These are phyloP conservation scores for Zaprionus ghesquierei DNA, from an alignment of 1,140 invertebrate species.

Conservation along the genomic window DNA sequence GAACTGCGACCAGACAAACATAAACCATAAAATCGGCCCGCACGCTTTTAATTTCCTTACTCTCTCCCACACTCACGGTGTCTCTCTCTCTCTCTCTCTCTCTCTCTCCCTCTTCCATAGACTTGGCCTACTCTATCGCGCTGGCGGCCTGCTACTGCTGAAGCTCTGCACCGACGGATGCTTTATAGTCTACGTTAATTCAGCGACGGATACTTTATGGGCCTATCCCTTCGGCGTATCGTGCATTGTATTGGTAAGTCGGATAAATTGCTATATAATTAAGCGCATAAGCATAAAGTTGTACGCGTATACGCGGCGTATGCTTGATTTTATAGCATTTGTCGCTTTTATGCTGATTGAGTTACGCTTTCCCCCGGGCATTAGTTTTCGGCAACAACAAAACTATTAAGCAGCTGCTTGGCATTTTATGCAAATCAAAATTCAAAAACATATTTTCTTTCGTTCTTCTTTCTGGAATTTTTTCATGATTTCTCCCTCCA, in stretches of 20 bases:
- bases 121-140: slow-evolving; percentile 85
- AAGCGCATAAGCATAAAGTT: slow-evolving; percentile 12
- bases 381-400: slow-evolving; percentile 33
- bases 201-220: slow-evolving; percentile 83
- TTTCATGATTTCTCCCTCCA: slow-evolving; percentile 20
- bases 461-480: not conserved
- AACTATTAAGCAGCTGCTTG: slow-evolving; percentile 53
- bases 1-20: slow-evolving; percentile 26
- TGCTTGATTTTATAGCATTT: slow-evolving; percentile 30
- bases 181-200: slow-evolving; percentile 86
- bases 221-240: slow-evolving; percentile 85
- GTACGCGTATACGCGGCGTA: slow-evolving; percentile 12
- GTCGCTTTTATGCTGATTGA: slow-evolving; percentile 35
- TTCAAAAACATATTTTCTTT: slow-evolving; percentile 13
- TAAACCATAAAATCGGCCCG: slow-evolving; percentile 31
- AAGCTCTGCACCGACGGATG: slow-evolving; percentile 85
- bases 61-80: not conserved
- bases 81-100: not conserved
- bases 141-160: slow-evolving; percentile 84
- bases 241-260: slow-evolving; percentile 85
- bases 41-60: slow-evolving; percentile 35
- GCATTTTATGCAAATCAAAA: slow-evolving; percentile 67
- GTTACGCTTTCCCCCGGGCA: not conserved
- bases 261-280: slow-evolving; percentile 53
- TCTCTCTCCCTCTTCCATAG: slow-evolving; percentile 64